Base-by-base conservation (phyloP, 1,140 invertebrate genomes). In the Drosophila bocqueti region DNA sequence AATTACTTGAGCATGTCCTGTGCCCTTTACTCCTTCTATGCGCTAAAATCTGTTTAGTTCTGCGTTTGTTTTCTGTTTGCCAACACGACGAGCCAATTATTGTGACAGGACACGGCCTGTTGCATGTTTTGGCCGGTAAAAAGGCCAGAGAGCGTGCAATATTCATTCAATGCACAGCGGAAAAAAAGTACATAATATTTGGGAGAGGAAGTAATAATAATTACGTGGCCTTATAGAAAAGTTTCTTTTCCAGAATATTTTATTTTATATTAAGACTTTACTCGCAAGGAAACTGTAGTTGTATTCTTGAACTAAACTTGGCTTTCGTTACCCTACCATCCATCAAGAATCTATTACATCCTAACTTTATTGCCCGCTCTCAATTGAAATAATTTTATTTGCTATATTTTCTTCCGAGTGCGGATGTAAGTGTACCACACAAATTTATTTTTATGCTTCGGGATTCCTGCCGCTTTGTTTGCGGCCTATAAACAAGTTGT, bases 1-100 rank as follows among this genome's bases (percentile, higher is more conserved):
- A 89, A 84, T 89, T 89, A 81, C 84, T 83, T 89, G 83, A 58
- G 67, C 76, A 60, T 66, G 61, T 81, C 40, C 24, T 42, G 42
- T 42, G 36, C 50, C 43, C 47, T 36, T 18, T 45, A 15, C 50
- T 18, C 11, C 31, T 47, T 46, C 26, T 29, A 26, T 54, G 16
- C 38, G 11, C 29, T 43, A 7, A 36, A 47, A 34, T 47, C 42
- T 36, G 49, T 57, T 31, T 54, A 42, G 26, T 34, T 55, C 31
- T 21, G 42, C 60, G 59, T 69, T 52, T 84, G 61, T 52, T 77
- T 65, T 61, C 62, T 67, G 24, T 66, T 63, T 26, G 15, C 49
- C 10, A 29, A 31, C 49, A 50, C 49, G 10, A 58, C 60, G 59
- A 46, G 67, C 80, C 83, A 87, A 86, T 87, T 83, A 87, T 89